Evolutionary conservation across 2,113 vertebrate genomes (phyloP).

Genomic region (Cheilinus undulatus): DNA sequence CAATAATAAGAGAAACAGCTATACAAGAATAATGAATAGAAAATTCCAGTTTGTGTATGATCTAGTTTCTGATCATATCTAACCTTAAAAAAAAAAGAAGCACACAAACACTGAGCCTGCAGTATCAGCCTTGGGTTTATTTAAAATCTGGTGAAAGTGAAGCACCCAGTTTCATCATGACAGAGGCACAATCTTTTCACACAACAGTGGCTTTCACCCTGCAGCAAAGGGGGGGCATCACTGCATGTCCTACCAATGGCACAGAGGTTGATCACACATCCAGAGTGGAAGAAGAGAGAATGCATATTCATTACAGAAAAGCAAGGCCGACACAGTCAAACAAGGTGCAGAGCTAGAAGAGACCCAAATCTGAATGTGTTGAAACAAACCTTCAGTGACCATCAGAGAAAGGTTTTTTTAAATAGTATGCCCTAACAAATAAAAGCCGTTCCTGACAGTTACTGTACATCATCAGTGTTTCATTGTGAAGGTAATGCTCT

Average conservation of each 20-base stretch:
- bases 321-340: conserved; percentile 3
- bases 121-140: conserved; percentile 68
- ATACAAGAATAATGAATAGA: too few species aligned
- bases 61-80: conserved; percentile 3
- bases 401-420: background rate
- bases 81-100: conserved; percentile 7
- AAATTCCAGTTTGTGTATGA: conserved; percentile 4
- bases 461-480: conserved; percentile 3
- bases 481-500: conserved; percentile 4
- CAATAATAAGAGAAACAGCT: too few species aligned
- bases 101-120: conserved; percentile 10
- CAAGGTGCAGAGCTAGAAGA: background rate
- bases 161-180: conserved; percentile 52
- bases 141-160: conserved; percentile 63
- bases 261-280: conserved; percentile 42
- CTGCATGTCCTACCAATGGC: conserved; percentile 40
- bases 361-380: background rate
- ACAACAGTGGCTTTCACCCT: conserved; percentile 24
- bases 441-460: background rate
- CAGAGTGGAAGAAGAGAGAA: conserved; percentile 25
- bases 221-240: conserved; percentile 14
- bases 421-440: background rate
- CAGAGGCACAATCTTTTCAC: conserved; percentile 52
- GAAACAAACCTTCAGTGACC: conserved; percentile 2
- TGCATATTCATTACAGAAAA: conserved; percentile 39